These are phyloP conservation scores for Caenorhabditis inopinata DNA, from an alignment of 1,140 invertebrate genomes.

Conservation along the genomic window DNA sequence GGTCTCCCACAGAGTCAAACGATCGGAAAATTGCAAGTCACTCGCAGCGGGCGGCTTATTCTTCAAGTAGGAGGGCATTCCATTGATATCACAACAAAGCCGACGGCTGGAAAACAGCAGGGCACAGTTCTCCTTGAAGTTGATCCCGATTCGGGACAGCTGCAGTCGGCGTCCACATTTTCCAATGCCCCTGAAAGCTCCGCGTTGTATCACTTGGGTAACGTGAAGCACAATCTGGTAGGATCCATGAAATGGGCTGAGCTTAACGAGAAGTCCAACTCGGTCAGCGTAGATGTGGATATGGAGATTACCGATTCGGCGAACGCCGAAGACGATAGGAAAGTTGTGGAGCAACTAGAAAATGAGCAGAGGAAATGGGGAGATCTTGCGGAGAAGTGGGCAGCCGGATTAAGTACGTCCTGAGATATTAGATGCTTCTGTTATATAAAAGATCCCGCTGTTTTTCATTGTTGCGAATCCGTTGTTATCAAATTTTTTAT, in stretches of 20 bases:
- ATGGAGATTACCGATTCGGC: neutral
- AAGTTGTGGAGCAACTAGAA: neutral
- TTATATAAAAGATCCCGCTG: neutral
- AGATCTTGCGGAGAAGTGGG: neutral
- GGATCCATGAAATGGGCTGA: neutral
- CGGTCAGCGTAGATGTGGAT: neutral
- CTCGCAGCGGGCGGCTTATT: neutral
- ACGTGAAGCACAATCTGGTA: neutral
- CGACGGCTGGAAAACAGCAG: neutral
- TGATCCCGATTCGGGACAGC: neutral
- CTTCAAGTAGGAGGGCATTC: neutral
- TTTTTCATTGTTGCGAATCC: neutral
- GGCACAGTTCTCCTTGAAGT: neutral
- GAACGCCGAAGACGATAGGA: neutral
- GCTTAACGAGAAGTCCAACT: neutral
- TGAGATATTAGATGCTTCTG: too few species aligned
- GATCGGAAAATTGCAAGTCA: neutral
- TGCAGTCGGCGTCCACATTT: neutral
- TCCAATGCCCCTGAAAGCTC: neutral
- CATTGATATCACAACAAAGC: neutral
- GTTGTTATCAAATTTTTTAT: slow-evolving; percentile 1
- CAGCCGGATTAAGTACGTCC: neutral
- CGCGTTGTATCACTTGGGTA: neutral
- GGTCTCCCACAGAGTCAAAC: neutral
- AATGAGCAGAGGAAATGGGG: slow-evolving; percentile 3